Base-by-base conservation (phyloP, 2,888 invertebrate genomes). In the Eupithecia exiguata region DNA sequence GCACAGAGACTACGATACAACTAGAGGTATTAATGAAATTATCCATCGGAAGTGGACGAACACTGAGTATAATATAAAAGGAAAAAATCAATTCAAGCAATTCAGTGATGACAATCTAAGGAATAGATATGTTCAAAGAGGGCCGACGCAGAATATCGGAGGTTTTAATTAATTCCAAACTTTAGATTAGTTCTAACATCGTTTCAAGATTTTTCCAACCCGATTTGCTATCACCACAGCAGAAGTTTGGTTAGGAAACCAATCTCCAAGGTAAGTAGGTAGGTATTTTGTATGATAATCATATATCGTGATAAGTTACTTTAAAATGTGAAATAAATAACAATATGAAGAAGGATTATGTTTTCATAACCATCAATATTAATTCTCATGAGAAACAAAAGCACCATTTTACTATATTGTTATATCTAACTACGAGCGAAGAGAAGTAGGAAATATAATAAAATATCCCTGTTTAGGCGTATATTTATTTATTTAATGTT, bases 401-500 rank as follows among this genome's bases (percentile, higher is more conserved):
- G 0, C 9, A 53, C 10, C 49, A 21, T 21, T 21, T 53, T 10
- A n/a, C 3, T 14, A 0, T 9, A 49, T 18, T 46, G 49, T 9
- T 7, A 10, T 21, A 49, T 7, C n/a, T 53, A 16, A 4, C 10
- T 53, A 30, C 62, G 35, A 30, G 7, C 9, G 3, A 2, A 30
- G 18, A 62, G 62, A 18, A 18, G 14, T 16, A n/a, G n/a, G n/a
- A n/a, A n/a, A 63, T 16, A 10, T 18, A 75, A 85, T 87, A 79
- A 91, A 91, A 89, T 84, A 78, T 74, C 69, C 75, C 78, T 83
- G 79, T 90, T 89, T 89, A 92, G 92, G 92, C 92, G 92, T 92
- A 92, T 93, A 92, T 91, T 92, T 89, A 91, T 87, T 81, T 78
- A 90, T 91, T 91, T 88, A 90, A 91, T 92, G 91, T 91, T 90